These are phyloP conservation scores for Drosophila atripex DNA, from an alignment of 2,888 invertebrate species.

Conservation along the genomic window DNA sequence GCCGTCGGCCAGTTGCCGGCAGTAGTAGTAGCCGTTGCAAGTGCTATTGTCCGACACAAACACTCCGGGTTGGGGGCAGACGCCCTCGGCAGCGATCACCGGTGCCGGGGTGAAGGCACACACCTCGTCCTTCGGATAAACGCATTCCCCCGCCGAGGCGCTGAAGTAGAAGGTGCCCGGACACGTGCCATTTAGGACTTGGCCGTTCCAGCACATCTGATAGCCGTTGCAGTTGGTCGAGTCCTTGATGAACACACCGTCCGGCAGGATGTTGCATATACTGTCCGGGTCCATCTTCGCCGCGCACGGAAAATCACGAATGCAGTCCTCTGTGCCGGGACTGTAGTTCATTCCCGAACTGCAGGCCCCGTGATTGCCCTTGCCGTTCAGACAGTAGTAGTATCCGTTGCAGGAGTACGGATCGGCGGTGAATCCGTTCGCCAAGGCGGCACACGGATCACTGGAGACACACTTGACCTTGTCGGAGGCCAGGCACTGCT, in stretches of 20 bases:
- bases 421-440: constrained; percentile 73
- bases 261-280: constrained; percentile 78
- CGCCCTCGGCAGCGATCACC: constrained; percentile 43
- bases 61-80: constrained; percentile 59
- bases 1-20: constrained; percentile 40
- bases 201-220: constrained; percentile 67
- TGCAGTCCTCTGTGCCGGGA: constrained; percentile 66
- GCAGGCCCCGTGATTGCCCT: constrained; percentile 65
- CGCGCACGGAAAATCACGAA: constrained; percentile 65
- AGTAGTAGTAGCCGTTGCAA: constrained; percentile 80
- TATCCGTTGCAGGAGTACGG: constrained; percentile 78
- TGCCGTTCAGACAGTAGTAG: constrained; percentile 75
- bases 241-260: constrained; percentile 73
- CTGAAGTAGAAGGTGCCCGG: constrained; percentile 71
- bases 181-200: constrained; percentile 65
- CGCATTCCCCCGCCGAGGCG: constrained; percentile 62
- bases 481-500: constrained; percentile 57
- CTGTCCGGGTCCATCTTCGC: constrained; percentile 67
- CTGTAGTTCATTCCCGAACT: constrained; percentile 67
- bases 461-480: constrained; percentile 72
- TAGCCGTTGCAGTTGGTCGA: constrained; percentile 64
- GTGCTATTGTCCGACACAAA: constrained; percentile 72
- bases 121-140: constrained; percentile 62
- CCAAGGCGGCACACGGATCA: constrained; percentile 65
- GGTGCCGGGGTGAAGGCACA: constrained; percentile 51